Evolutionary conservation across 2,113 vertebrate species (phyloP), one percentile per base, ranked within the genome.

Genomic region (Murina feae): DNA sequence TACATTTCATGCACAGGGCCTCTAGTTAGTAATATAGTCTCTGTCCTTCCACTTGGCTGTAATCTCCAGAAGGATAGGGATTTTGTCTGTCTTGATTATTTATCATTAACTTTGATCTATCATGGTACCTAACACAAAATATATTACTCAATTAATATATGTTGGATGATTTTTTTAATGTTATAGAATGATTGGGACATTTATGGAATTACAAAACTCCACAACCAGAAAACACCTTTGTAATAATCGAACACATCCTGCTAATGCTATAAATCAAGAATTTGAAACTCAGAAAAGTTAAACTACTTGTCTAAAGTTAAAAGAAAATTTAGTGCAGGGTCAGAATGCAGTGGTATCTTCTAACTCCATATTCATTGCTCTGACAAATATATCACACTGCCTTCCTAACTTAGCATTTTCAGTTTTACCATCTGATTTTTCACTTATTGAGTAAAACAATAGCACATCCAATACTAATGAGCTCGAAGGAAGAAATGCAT

Each of bases 401-500:
- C 21, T 89, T 9, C 4, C 42, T 69, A 32, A 75, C 6, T 2
- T 0, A 3, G 10, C 51, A 49, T 84, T 92, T 83, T 74, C 30
- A 78, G 23, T 71, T 87, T 81, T 32, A 78, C 12, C 88, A 9
- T 7, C 55, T 66, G 89, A 84, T 84, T 60, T 55, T 96, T 92
- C 16, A 0, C 0, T 89, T 90, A 42, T 6, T 87, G 51, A 32
- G 17, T 9, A 47, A 79, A 83, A 93, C 35, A 72, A 3, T 93
- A 72, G 25, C 11, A 58, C 83, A 49, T 20, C 86, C 11, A 72
- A 42, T 82, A 28, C 3, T 9, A 51, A 95, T 83, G 86, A 95
- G 53, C 42, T 74, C 20, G 11, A 84, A 65, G 51, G 17, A 89
- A 21, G 47, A 90, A 94, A 82, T 35, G 9, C 75, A 96, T 97